Evolutionary conservation across 2,113 vertebrate genomes (phyloP).

Genomic region (Microcebus lehilahytsara): DNA sequence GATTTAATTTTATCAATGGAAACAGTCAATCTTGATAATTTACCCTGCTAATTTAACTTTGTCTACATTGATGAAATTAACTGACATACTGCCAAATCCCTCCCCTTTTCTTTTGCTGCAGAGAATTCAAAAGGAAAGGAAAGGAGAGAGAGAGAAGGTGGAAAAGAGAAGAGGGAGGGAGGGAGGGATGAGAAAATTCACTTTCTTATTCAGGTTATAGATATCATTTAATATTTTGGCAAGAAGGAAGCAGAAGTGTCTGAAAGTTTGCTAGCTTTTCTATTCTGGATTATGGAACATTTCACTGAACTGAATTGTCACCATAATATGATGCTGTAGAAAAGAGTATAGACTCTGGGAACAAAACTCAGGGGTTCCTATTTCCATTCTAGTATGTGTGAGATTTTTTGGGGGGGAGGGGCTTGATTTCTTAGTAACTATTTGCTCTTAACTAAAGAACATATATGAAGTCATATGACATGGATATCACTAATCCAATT

Average conservation of each 20-base stretch:
- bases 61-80: slow-evolving; percentile 1
- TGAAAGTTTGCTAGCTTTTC: neutral
- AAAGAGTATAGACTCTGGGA: neutral
- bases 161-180: neutral
- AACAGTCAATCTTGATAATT: slow-evolving; percentile 23
- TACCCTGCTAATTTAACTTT: neutral
- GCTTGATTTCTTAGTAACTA: neutral
- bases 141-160: neutral
- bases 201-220: neutral
- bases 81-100: neutral
- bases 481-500: neutral
- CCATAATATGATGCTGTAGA: neutral
- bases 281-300: no score
- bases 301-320: neutral
- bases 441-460: neutral
- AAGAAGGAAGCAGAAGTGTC: neutral
- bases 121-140: neutral
- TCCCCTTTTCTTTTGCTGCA: neutral
- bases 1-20: slow-evolving; percentile 42
- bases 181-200: no score
- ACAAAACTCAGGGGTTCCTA: neutral
- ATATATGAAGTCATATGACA: neutral
- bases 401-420: neutral
- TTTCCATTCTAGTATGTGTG: neutral
- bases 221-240: neutral